Percentiles rank a stretch among this genome's conserved stretches.
phyloP scores from a whole-genome alignment of 1,140 invertebrate genomes.

The Euwallacea fornicatus region DNA sequence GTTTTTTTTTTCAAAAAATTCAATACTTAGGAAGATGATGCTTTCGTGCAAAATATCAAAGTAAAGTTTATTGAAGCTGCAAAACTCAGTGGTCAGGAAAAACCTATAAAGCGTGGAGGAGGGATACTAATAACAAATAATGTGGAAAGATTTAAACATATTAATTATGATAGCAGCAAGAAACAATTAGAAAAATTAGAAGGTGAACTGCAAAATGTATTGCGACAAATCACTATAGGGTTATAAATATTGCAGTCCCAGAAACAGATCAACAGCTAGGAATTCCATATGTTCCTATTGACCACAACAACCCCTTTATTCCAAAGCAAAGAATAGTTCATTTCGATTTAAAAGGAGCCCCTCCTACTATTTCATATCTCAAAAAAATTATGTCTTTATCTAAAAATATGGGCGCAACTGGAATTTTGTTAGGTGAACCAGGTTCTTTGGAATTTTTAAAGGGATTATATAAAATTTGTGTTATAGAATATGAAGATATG shows the following conservation, averaged over 20 bases:
- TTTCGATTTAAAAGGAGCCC: constrained; percentile 89
- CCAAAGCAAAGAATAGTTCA: constrained; percentile 68
- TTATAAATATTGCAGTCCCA: constrained; percentile 13
- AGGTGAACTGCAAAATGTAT: constrained; percentile 13
- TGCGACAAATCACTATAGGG: neutral
- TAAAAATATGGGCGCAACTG: constrained; percentile 79
- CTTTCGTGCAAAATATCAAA: constrained; percentile 29
- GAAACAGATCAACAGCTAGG: constrained; percentile 49
- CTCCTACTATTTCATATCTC: constrained; percentile 73
- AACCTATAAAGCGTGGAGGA: constrained; percentile 6
- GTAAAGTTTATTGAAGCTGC: constrained; percentile 37
- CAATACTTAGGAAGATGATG: constrained; percentile 15
- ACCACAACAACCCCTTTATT: constrained; percentile 49
- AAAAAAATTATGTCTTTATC: constrained; percentile 75
- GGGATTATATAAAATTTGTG: constrained; percentile 52
- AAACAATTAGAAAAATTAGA: constrained; percentile 30
- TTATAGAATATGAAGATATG: constrained; percentile 96
- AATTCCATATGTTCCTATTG: constrained; percentile 49
- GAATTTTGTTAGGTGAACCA: constrained; percentile 55
- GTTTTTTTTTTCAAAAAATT: constrained; percentile 15
- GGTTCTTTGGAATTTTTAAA: neutral
- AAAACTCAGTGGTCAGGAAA: constrained; percentile 24
- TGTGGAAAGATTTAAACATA: too few species aligned
- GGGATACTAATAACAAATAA: too few species aligned
- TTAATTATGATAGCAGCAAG: neutral